phyloP scores from a whole-genome alignment of 2,888 invertebrate species.

The Punctoribates punctum region DNA sequence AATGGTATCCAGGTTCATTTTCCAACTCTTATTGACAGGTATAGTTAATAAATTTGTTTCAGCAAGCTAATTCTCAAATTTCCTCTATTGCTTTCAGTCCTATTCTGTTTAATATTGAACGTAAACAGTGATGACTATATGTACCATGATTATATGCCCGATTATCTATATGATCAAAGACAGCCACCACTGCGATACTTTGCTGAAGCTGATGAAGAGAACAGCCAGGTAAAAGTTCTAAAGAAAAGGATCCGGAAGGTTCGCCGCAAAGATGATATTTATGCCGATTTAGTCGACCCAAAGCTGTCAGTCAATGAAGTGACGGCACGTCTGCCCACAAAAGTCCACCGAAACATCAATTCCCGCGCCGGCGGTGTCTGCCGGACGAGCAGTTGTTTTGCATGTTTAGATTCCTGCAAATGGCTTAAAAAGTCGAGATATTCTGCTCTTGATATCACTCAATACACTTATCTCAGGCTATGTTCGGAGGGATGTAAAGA shows the following conservation, averaged over 20 bases:
- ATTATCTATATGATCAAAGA: too few species aligned
- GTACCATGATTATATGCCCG: too few species aligned
- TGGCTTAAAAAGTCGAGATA: background rate
- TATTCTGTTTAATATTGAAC: too few species aligned
- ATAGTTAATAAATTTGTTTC: too few species aligned
- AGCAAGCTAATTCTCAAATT: too few species aligned
- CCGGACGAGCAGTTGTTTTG: background rate
- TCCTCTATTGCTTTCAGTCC: too few species aligned
- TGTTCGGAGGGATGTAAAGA: conserved; percentile 3
- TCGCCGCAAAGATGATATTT: background rate
- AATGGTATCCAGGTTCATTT: too few species aligned
- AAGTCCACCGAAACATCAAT: background rate
- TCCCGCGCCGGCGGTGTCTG: background rate
- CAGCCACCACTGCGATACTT: too few species aligned
- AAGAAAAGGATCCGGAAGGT: background rate
- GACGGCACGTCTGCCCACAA: background rate
- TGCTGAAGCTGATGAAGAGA: too few species aligned
- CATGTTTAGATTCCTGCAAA: background rate
- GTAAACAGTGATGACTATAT: too few species aligned
- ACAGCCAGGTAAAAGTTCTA: too few species aligned
- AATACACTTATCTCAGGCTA: background rate
- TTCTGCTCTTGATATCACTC: background rate
- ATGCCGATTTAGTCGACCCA: background rate
- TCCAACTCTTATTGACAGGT: too few species aligned
- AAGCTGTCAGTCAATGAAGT: background rate